Percentiles rank a stretch among this genome's conserved stretches.
These are phyloP conservation scores for Strigamia crassipes DNA, from an alignment of 2,888 invertebrate species.

Conservation along the genomic window DNA sequence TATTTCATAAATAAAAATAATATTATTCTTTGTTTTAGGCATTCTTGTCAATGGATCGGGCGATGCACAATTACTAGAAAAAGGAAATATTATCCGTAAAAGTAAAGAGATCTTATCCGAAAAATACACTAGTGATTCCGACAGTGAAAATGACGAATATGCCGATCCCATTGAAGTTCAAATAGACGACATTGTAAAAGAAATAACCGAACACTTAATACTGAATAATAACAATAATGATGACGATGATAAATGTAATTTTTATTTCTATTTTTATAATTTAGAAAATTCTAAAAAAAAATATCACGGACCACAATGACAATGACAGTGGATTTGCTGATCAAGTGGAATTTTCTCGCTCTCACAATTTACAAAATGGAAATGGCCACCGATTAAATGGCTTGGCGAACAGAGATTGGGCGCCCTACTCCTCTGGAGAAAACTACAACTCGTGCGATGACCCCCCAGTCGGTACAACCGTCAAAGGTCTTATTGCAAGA, in stretches of 20 bases:
- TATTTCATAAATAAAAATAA: not conserved
- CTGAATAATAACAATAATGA: not conserved
- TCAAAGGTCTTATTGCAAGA: conserved; percentile 36
- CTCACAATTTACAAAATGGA: conserved; percentile 1
- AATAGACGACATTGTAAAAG: conserved; percentile 39
- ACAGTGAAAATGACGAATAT: conserved; percentile 54
- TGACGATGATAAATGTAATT: not conserved
- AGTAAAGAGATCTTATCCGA: conserved; percentile 51
- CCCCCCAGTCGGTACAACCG: not conserved
- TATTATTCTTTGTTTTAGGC: not conserved
- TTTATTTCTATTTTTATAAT: not conserved
- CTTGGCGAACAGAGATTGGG: not conserved
- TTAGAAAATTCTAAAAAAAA: conserved; percentile 38
- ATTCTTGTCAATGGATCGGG: not conserved
- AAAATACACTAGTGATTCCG: conserved; percentile 55
- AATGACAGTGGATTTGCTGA: conserved; percentile 46
- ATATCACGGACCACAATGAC: conserved; percentile 2
- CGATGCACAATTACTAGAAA: conserved; percentile 8
- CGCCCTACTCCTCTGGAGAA: not conserved
- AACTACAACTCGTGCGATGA: not conserved
- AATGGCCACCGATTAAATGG: conserved; percentile 13
- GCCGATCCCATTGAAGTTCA: conserved; percentile 51
- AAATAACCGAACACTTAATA: not conserved
- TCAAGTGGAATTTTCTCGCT: conserved; percentile 17
- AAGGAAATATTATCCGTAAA: not conserved